Conservation (phyloP, 2,888 invertebrate species). For the Torymus texanus region DNA sequence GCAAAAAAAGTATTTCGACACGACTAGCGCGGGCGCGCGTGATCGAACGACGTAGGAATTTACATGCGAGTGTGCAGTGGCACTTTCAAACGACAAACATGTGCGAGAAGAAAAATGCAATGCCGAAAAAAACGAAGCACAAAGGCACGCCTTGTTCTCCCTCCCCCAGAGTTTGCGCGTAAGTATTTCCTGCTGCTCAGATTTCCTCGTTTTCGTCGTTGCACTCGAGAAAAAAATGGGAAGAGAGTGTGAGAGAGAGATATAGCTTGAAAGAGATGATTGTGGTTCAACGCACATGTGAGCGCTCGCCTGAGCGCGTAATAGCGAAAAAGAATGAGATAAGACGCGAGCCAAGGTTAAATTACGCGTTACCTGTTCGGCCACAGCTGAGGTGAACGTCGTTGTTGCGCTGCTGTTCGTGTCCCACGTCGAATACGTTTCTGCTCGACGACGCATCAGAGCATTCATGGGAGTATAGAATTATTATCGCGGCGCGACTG, state of each 20-base stretch:
- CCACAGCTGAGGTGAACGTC: conserved; percentile 5
- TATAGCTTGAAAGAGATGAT: too few species aligned
- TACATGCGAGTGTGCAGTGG: too few species aligned
- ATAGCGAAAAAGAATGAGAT: not conserved
- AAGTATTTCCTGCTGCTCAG: not conserved
- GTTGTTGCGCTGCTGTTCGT: conserved; percentile 7
- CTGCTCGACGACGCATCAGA: conserved; percentile 46
- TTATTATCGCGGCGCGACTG: not conserved
- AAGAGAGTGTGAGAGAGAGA: too few species aligned
- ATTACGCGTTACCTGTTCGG: conserved; percentile 53
- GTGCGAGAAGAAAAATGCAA: too few species aligned
- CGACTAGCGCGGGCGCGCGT: too few species aligned
- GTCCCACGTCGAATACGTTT: conserved; percentile 14
- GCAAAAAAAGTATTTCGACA: too few species aligned
- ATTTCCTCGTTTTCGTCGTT: conserved; percentile 11
- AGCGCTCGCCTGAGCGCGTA: not conserved
- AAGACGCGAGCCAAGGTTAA: conserved; percentile 35
- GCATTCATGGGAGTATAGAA: conserved; percentile 9
- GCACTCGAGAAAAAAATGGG: conserved; percentile 6
- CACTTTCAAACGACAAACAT: too few species aligned
- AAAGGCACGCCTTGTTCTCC: not conserved
- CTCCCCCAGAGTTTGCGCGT: not conserved
- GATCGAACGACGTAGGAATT: too few species aligned
- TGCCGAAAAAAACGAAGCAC: not conserved
- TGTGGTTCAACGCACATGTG: not conserved